Conservation (phyloP, 2,888 invertebrate species). For the Chrysopilus asiliformis region DNA sequence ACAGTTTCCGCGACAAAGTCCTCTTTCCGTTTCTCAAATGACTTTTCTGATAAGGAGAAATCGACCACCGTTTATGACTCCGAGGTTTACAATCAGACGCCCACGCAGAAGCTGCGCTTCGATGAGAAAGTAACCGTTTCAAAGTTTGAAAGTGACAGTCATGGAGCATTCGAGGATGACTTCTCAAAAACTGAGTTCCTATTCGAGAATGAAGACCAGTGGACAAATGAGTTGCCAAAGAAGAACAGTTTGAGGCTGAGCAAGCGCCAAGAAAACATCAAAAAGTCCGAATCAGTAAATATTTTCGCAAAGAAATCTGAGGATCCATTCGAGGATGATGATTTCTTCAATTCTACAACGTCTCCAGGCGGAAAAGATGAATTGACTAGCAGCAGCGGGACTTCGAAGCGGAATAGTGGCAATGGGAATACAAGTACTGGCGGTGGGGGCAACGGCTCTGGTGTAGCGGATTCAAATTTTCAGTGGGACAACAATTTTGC, state of each 20-base stretch:
- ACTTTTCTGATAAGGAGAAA: constrained; percentile 42
- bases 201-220: constrained; percentile 33
- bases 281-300: constrained; percentile 81
- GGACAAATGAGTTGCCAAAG: constrained; percentile 22
- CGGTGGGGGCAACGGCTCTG: constrained; percentile 9
- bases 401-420: too few relatives aligned
- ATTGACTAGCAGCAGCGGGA: too few relatives aligned
- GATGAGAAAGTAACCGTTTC: constrained; percentile 56
- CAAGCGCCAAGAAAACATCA: constrained; percentile 49
- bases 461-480: constrained; percentile 18
- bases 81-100: constrained; percentile 15
- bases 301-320: constrained; percentile 77
- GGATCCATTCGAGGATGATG: constrained; percentile 82
- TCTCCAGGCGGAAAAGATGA: constrained; percentile 11
- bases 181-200: constrained; percentile 39
- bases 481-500: constrained; percentile 36
- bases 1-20: constrained; percentile 23
- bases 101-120: constrained; percentile 39
- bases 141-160: constrained; percentile 29
- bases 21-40: constrained; percentile 44
- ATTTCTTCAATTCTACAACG: constrained; percentile 53
- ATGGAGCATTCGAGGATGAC: constrained; percentile 41
- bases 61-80: constrained; percentile 11
- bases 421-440: constrained; percentile 5
- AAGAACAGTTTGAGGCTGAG: constrained; percentile 31